These are phyloP conservation scores for Pluvialis apricaria DNA, from an alignment of 2,113 vertebrate species.

Conservation along the genomic window DNA sequence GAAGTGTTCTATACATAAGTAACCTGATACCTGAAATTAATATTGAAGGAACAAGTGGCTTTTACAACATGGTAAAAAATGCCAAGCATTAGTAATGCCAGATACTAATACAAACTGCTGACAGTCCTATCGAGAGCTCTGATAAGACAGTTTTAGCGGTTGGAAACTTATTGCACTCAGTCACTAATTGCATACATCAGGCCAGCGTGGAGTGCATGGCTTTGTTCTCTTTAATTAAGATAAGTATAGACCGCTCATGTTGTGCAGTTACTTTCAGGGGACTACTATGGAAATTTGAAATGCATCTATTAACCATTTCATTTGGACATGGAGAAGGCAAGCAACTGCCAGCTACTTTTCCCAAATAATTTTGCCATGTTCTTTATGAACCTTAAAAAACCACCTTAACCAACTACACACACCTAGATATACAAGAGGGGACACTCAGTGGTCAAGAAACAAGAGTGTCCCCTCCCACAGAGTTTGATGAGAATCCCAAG, in stretches of 20 bases:
- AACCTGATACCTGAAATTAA: not conserved
- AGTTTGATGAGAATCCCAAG: not conserved
- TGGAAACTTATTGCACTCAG: slow-evolving; percentile 26
- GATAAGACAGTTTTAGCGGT: not conserved
- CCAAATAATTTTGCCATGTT: not conserved
- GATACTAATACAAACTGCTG: not conserved
- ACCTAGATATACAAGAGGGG: not conserved
- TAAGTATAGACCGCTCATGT: not conserved
- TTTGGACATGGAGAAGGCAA: not conserved
- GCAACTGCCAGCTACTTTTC: not conserved
- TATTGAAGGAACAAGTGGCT: not conserved
- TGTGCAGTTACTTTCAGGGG: not conserved
- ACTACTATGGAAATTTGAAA: not conserved
- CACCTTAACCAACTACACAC: not conserved
- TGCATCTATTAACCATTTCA: not conserved
- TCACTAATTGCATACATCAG: not conserved
- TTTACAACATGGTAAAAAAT: not conserved
- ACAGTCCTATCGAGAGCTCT: not conserved
- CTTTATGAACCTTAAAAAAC: not conserved
- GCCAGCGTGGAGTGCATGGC: not conserved
- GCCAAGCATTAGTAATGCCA: not conserved
- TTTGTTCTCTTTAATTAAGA: slow-evolving; percentile 42
- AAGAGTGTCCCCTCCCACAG: not conserved
- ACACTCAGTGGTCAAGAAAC: not conserved
- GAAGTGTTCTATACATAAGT: not conserved